Percentiles rank a stretch among this genome's conserved stretches.
Evolutionary conservation across 2,113 vertebrate genomes (phyloP).

Genomic region (Antechinus flavipes): DNA sequence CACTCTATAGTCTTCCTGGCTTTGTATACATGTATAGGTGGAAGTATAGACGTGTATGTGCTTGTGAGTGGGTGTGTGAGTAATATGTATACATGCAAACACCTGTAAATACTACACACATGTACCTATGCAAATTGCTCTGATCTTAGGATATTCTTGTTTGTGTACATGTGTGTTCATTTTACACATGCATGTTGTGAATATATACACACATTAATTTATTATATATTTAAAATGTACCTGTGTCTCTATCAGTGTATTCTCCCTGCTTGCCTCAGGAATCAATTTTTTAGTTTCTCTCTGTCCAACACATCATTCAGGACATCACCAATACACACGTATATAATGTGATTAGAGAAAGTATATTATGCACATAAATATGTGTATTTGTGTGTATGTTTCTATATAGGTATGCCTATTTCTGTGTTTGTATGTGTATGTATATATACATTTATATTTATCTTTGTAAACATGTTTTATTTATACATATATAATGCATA

Average conservation of each 20-base stretch:
- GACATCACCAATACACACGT: background rate
- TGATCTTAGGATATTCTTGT: rapidly evolving
- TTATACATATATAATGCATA: background rate
- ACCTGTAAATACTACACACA: background rate
- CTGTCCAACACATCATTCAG: no score
- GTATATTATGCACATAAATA: background rate
- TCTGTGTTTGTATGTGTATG: background rate
- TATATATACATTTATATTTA: background rate
- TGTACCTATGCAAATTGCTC: rapidly evolving
- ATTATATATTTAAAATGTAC: background rate
- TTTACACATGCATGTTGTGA: background rate
- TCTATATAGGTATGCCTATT: background rate
- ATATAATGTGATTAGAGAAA: background rate
- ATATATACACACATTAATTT: background rate
- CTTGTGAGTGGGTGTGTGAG: background rate
- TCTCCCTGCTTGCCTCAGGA: no score
- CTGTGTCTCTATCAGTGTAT: no score
- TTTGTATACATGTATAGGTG: background rate
- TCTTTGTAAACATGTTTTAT: background rate
- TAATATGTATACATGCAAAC: background rate
- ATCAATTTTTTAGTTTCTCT: no score
- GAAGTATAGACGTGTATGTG: background rate
- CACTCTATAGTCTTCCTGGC: background rate
- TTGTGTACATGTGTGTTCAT: background rate
- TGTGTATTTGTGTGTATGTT: background rate